Percentiles rank a stretch among this genome's conserved stretches.
These are phyloP conservation scores for Drosophila mettleri DNA, from an alignment of 2,888 invertebrate species.

Conservation along the genomic window DNA sequence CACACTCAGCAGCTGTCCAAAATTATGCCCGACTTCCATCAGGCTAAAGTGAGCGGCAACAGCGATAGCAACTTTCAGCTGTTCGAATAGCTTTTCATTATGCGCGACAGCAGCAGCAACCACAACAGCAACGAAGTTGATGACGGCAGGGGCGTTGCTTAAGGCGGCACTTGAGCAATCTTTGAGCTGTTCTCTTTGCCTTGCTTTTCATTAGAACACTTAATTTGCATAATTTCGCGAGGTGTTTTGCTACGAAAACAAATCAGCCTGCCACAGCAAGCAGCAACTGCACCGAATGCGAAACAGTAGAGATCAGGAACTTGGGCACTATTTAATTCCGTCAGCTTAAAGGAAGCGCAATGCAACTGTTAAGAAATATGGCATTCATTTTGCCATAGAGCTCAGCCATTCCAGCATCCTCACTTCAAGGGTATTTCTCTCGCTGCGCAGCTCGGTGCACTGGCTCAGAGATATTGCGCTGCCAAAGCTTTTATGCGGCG, in stretches of 20 bases:
- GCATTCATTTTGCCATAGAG: conserved; percentile 23
- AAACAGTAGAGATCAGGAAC: conserved; percentile 22
- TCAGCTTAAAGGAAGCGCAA: conserved; percentile 68
- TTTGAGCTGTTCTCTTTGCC: conserved; percentile 57
- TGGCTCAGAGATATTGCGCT: conserved; percentile 29
- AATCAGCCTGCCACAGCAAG: conserved; percentile 14
- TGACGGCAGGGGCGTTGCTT: conserved; percentile 36
- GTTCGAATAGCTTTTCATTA: conserved; percentile 32
- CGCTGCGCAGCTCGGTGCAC: conserved; percentile 1
- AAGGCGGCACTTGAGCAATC: conserved; percentile 34
- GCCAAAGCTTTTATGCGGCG: conserved; percentile 50
- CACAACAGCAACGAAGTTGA: conserved; percentile 24
- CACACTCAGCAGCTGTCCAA: conserved; percentile 13
- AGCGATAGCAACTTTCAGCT: conserved; percentile 10
- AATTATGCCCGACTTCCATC: conserved; percentile 13
- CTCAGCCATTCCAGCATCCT: neutral
- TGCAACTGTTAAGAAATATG: conserved; percentile 56
- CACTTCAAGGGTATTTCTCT: neutral
- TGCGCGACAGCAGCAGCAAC: conserved; percentile 33
- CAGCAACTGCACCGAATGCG: conserved; percentile 2
- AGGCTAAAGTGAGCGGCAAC: neutral
- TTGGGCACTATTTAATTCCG: conserved; percentile 63
- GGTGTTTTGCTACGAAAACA: conserved; percentile 40
- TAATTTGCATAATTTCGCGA: conserved; percentile 78
- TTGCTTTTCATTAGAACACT: conserved; percentile 78